Evolutionary conservation across 2,113 vertebrate genomes (phyloP).

Genomic region (Chloropsis hardwickii): DNA sequence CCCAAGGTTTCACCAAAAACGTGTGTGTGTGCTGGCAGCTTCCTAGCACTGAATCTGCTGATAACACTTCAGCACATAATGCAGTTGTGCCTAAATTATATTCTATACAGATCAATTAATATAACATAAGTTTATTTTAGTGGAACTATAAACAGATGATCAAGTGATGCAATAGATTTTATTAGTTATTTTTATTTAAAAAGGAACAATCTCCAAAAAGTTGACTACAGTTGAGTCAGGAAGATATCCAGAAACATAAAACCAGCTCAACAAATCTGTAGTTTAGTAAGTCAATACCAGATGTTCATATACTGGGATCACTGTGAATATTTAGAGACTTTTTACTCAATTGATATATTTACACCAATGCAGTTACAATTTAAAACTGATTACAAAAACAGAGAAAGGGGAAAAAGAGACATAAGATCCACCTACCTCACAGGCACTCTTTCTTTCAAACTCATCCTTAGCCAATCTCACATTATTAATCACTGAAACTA

Average conservation of each 20-base stretch:
- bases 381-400: neutral
- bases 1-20: neutral
- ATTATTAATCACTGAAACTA: neutral
- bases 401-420: neutral
- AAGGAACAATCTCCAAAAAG: neutral
- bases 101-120: neutral
- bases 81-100: neutral
- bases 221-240: neutral
- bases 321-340: neutral
- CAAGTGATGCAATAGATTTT: neutral
- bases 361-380: neutral
- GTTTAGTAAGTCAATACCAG: neutral
- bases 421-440: neutral
- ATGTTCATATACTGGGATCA: neutral
- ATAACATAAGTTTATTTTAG: neutral
- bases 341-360: neutral
- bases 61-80: neutral
- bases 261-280: neutral
- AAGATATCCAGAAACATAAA: slow-evolving; percentile 1
- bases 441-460: neutral
- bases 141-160: neutral
- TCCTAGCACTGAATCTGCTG: neutral
- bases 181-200: neutral
- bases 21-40: neutral
- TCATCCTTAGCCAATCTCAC: neutral